These are phyloP conservation scores for Leptarthrus brevirostris DNA, from an alignment of 2,888 invertebrate species.

Conservation along the genomic window DNA sequence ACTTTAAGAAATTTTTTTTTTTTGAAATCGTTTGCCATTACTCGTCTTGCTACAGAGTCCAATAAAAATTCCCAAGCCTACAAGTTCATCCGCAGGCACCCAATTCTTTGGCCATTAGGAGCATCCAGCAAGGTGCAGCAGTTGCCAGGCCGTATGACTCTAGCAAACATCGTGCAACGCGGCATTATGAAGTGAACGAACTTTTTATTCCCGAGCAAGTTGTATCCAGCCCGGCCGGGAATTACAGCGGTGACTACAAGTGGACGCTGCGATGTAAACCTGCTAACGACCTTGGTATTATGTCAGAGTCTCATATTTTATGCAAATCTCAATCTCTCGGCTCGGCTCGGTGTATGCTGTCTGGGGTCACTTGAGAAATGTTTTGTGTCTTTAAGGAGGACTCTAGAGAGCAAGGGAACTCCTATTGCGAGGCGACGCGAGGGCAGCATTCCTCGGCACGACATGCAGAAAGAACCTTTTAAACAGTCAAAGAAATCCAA, in stretches of 20 bases:
- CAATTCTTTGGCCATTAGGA: background rate
- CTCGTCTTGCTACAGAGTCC: background rate
- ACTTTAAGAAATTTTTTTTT: background rate
- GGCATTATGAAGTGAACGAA: constrained; percentile 32
- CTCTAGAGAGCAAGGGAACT: background rate
- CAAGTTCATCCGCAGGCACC: background rate
- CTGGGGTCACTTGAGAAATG: background rate
- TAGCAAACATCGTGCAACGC: background rate
- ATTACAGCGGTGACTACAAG: constrained; percentile 12
- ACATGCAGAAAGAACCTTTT: background rate
- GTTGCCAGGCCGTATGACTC: background rate
- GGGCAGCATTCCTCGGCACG: no score
- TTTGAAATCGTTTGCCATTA: background rate
- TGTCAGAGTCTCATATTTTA: constrained; percentile 53
- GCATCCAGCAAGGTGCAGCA: background rate
- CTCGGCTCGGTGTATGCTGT: background rate
- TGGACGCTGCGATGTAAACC: constrained; percentile 38
- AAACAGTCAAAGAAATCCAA: constrained; percentile 12
- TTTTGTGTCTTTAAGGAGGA: constrained; percentile 34
- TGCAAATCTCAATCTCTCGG: constrained; percentile 48
- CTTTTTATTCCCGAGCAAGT: constrained; percentile 8
- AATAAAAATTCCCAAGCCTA: constrained; percentile 35
- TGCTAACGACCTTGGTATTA: constrained; percentile 53
- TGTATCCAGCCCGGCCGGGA: background rate
- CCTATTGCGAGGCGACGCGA: no score